phyloP scores from a whole-genome alignment of 2,797 vertebrate genomes.

The Leptodactylus fallax region DNA sequence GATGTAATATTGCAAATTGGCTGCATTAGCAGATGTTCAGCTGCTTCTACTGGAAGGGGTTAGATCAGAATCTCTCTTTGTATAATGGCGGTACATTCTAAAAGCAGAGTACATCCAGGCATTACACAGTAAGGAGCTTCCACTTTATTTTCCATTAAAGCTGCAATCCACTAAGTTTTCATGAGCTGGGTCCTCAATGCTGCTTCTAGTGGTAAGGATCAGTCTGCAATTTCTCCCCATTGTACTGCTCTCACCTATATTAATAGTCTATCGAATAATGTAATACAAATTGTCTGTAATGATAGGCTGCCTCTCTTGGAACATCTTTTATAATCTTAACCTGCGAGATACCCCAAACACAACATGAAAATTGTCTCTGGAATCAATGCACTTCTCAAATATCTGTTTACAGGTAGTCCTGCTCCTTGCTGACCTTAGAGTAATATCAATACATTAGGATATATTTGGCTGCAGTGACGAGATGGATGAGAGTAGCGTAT shows the following conservation, averaged over 20 bases:
- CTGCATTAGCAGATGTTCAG: slow-evolving; percentile 62
- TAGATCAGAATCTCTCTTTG: slow-evolving; percentile 48
- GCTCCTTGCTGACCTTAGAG: background rate
- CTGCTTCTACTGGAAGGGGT: slow-evolving; percentile 44
- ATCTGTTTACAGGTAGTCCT: background rate
- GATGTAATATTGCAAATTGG: slow-evolving; percentile 64
- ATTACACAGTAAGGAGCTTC: slow-evolving; percentile 48
- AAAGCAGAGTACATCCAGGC: slow-evolving; percentile 41
- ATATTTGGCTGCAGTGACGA: background rate
- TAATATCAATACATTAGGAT: too few relatives aligned
- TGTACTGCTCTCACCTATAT: background rate
- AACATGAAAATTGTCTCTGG: background rate
- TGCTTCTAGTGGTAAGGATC: background rate
- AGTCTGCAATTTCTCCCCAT: slow-evolving; percentile 9
- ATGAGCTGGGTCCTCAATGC: background rate
- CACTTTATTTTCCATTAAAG: slow-evolving; percentile 58
- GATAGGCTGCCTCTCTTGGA: background rate
- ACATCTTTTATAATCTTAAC: background rate
- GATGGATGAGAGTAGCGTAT: background rate
- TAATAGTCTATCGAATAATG: background rate
- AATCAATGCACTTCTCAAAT: background rate
- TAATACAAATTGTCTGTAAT: slow-evolving; percentile 14
- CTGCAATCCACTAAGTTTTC: slow-evolving; percentile 31
- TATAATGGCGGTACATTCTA: slow-evolving; percentile 40
- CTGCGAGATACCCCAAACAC: slow-evolving; percentile 11